Evolutionary conservation across 2,888 invertebrate species (phyloP), one percentile per base, ranked within the genome.

Genomic region (Mimachlamys varia): DNA sequence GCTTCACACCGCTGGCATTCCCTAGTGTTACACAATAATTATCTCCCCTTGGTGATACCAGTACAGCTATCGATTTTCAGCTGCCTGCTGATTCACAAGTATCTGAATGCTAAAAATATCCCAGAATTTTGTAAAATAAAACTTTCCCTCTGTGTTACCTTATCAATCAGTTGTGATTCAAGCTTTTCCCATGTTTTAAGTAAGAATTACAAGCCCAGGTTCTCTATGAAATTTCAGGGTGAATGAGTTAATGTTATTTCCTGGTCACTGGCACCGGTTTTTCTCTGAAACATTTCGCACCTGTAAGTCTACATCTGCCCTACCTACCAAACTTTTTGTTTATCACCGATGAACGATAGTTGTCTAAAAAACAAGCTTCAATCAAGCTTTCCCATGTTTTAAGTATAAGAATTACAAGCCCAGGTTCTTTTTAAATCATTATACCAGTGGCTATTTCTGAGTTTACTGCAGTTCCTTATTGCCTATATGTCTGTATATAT

Each of bases 1-100:
- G 76, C 76, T 76, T 76, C 76, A 76, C 76, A 76, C 76, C 33
- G 7, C 15, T 33, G 17, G 12, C 33, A 33, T 76, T 76, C 76
- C 76, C 33, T 33, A 33, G 76, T 76, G 76, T 76, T 27, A 33
- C 76, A 76, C 76, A 76, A 33, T 76, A 76, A 76, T 76, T 76
- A 76, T 33, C 33, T 76, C 76, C 76, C 76, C 76, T 76, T 33
- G 76, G 76, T 76, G 76, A 76, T 76, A 33, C 33, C 15, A 33
- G 27, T 76, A 15, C 27, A 3, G 10, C 27, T 76, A 76, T 76
- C 76, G 76, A 76, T 76, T 76, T 76, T 33, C 27, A 76, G 27
- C 15, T 5, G 0, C 33, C 10, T 1, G 76, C 27, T 27, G 27
- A 76, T 2, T 76, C 27, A 76, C 33, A 76, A 33, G 27, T 76